Evolutionary conservation across 37 sponge, comb jelly and placozoan genomes (phyloP).

Genomic region (Ianthella basta): DNA sequence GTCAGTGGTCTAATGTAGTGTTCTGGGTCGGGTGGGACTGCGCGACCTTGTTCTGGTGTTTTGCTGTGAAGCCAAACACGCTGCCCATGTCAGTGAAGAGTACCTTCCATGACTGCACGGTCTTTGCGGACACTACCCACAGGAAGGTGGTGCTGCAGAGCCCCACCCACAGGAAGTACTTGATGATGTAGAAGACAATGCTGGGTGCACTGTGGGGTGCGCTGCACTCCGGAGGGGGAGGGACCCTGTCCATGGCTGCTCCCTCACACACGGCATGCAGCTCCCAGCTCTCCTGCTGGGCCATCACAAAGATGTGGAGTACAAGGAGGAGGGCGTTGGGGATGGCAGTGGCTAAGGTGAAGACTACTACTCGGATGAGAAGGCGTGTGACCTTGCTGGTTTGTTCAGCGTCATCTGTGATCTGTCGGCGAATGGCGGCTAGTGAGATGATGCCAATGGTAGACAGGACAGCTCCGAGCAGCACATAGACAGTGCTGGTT

Average conservation of each 20-base stretch:
- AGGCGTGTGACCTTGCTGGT: constrained; percentile 70
- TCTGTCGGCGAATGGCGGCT: constrained; percentile 53
- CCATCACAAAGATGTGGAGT: constrained; percentile 57
- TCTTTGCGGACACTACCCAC: constrained; percentile 82
- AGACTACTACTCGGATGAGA: constrained; percentile 74
- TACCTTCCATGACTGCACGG: constrained; percentile 71
- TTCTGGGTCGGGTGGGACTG: background rate
- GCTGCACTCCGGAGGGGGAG: background rate
- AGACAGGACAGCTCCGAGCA: constrained; percentile 59
- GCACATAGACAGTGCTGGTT: constrained; percentile 57
- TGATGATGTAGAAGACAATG: constrained; percentile 62
- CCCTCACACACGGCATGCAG: background rate
- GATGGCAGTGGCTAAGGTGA: constrained; percentile 70
- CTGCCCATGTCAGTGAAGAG: constrained; percentile 22
- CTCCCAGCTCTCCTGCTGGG: constrained; percentile 61
- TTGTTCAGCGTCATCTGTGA: constrained; percentile 57
- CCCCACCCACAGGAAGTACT: constrained; percentile 63
- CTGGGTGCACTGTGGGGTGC: background rate
- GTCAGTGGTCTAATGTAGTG: too few species aligned
- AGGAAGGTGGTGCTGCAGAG: constrained; percentile 72
- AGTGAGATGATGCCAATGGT: constrained; percentile 74
- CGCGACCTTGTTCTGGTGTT: background rate
- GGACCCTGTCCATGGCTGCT: background rate
- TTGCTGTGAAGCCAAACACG: background rate
- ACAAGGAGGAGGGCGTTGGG: constrained; percentile 73